Base-by-base conservation (phyloP, 2,797 vertebrate genomes). In the Champsocephalus esox region DNA sequence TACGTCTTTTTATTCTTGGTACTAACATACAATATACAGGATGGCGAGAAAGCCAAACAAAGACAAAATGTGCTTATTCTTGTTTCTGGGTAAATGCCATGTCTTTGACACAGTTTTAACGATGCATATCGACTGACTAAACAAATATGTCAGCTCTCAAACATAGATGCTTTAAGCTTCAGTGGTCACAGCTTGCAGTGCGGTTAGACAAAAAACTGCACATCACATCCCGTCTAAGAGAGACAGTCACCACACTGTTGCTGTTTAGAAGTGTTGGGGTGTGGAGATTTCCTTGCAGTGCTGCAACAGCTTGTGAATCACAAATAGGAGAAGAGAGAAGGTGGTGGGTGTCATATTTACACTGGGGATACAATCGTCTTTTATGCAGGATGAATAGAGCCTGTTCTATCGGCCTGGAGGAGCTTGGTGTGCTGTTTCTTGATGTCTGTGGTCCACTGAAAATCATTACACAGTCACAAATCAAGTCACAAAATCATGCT, bases 271-370 rank as follows among this genome's bases (percentile, higher is more conserved):
- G 50, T 58, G 68, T 75, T 28, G n/a, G 73, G 76, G 48, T 58
- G 68, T 51, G 51, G 66, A 75, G 56, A 43, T 57, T 75, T 80
- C 56, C 59, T 71, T 10, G 2, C 43, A 32, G 65, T 0, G 46
- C 50, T 38, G 50, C 73, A 63, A 56, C 70, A 76, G 57, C 68
- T 63, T 1, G 38, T 83, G 84, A 87, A 84, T 83, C 81, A 80
- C 66, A 65, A 43, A 64, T 8, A 72, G 54, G 68, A 44, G 50
- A 6, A 19, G 66, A 52, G 34, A 55, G 69, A 83, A 68, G 69
- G 41, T 51, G 66, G 72, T 46, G 79, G 80, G 83, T 81, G 87
- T 84, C 69, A 67, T 88, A 75, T 82, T 81, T 79, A 89, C 71
- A 32, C 60, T 45, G 28, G 38, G 19, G 32, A 59, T 16, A 86